These are phyloP conservation scores for Camelus bactrianus DNA, from an alignment of 2,113 vertebrate genomes.

Conservation along the genomic window DNA sequence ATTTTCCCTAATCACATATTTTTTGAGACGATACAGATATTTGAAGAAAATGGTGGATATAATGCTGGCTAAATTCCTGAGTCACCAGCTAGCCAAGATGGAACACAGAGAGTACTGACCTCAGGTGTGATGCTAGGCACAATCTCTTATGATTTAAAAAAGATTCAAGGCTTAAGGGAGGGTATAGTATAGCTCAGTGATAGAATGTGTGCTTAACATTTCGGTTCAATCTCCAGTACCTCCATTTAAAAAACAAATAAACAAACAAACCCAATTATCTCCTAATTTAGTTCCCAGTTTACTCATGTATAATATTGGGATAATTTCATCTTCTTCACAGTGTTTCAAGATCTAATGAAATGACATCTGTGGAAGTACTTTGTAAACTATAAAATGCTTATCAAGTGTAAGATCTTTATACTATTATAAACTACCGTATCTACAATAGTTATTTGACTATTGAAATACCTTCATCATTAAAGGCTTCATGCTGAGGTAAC, in stretches of 20 bases:
- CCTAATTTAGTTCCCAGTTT: background rate
- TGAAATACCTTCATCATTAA: constrained; percentile 88
- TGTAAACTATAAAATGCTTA: background rate
- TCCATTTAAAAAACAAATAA: too few species aligned
- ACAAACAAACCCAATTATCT: too few species aligned
- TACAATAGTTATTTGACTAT: background rate
- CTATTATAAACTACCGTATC: background rate
- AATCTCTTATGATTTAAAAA: background rate
- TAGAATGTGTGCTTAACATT: too few species aligned
- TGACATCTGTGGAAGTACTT: background rate
- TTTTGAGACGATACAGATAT: background rate
- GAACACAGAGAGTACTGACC: background rate
- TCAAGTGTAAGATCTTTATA: background rate
- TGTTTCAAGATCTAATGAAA: constrained; percentile 6
- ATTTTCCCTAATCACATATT: constrained; percentile 5
- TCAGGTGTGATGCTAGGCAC: too few species aligned
- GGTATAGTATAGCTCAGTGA: too few species aligned
- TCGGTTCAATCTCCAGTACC: too few species aligned
- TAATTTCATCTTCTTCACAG: background rate
- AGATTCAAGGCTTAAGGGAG: background rate
- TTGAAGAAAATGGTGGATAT: background rate
- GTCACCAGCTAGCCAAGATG: background rate
- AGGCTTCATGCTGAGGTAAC: constrained; percentile 81
- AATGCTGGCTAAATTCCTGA: constrained; percentile 10
- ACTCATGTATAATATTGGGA: background rate